A percentile compares a stretch with the other conserved stretches of the same genome.
Evolutionary conservation across 2,113 vertebrate genomes (phyloP).

Genomic region (Prunella fulvescens): DNA sequence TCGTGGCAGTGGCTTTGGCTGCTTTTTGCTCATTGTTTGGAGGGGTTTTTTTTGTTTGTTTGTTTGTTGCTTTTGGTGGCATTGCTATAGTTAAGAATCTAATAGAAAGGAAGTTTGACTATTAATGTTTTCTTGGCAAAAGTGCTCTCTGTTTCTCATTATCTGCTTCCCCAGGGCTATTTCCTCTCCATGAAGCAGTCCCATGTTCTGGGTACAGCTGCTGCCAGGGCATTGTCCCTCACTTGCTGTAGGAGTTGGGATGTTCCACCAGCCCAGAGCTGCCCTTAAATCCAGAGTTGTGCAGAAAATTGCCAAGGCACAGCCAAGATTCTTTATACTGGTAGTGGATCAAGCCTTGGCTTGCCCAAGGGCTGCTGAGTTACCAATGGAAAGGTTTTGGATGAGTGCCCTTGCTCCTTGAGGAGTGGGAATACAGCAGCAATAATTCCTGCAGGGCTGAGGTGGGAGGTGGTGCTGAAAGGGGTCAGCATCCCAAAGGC

Average conservation of each 20-base stretch:
- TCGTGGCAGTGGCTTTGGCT: neutral
- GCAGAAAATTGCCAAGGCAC: neutral
- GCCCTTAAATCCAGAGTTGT: neutral
- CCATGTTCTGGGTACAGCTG: accelerated
- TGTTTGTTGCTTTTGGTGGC: neutral
- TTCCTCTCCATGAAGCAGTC: neutral
- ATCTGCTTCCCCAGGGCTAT: neutral
- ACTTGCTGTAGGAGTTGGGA: accelerated
- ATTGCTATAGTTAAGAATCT: neutral
- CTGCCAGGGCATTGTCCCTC: neutral
- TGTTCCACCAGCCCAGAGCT: neutral
- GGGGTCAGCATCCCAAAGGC: neutral
- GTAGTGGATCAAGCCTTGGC: neutral
- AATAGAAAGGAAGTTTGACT: neutral
- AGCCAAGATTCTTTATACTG: accelerated
- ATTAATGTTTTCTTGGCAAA: neutral
- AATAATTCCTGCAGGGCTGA: neutral
- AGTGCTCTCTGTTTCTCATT: neutral
- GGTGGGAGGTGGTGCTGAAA: accelerated
- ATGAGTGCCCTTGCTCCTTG: neutral
- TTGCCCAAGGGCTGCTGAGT: neutral
- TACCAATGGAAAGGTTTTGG: neutral
- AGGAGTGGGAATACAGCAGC: neutral
- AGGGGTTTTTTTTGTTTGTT: neutral
- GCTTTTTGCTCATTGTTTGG: neutral